Evolutionary conservation across 2,113 vertebrate genomes (phyloP), one percentile per base, ranked within the genome.

Genomic region (Natator depressus): DNA sequence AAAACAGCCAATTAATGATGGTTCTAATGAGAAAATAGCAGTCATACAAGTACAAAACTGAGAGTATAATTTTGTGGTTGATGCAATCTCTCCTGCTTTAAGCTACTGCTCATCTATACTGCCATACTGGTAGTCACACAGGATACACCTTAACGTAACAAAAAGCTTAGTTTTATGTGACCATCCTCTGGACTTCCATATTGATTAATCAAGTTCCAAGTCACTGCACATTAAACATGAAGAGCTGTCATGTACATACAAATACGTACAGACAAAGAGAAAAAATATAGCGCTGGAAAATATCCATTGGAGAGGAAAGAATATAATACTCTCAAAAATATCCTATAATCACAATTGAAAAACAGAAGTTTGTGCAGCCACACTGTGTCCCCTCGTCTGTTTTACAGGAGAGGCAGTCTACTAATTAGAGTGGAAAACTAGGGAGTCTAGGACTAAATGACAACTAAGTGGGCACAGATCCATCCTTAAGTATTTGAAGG

Each of bases 261-360:
- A 82, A 46, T 24, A 82, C 31, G 27, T 16, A 19, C 35, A 65
- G 84, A 89, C 35, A 79, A 76, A 27, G 90, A 94, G 90, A 94
- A 7, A 57, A 90, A 54, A 1, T 14, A 59, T 4, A 81, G 0
- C 46, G 6, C 14, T 57, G 87, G 76, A 17, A 87, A 91, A 82
- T 5, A 57, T 35, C 9, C 11, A 22, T 8, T 24, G 50, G 80
- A 59, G 59, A 82, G 19, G 87, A 51, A 59, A 90, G 27, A 53
- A 46, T 3, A 31, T 7, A 62, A 62, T 65, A 78, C 82, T 80
- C 9, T 2, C 46, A 82, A 12, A 78, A 83, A 46, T 50, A 47
- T 47, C 50, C 79, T 62, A 72, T 27, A 54, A 81, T 79, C 72
- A 59, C 5, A 13, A 49, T 29, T 54, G 80, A 88, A 20, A 55